phyloP scores from a whole-genome alignment of 2,888 invertebrate genomes.

The Leptinotarsa rubiginosa region DNA sequence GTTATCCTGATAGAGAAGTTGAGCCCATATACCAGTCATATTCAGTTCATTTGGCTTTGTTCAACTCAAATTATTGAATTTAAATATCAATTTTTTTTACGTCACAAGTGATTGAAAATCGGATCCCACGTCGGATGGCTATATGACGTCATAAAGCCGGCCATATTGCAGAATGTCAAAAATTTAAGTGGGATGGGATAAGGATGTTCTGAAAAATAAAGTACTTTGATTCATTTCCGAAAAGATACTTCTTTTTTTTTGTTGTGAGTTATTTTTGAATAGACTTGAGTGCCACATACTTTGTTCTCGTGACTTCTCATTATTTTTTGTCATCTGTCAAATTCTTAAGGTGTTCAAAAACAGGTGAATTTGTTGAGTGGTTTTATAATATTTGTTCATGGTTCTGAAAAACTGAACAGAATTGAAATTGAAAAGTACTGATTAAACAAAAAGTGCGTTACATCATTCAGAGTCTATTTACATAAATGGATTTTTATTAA shows the following conservation, averaged over 20 bases:
- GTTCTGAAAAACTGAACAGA: background rate
- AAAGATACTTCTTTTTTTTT: background rate
- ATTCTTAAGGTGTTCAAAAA: constrained; percentile 54
- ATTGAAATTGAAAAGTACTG: background rate
- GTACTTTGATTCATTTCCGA: constrained; percentile 50
- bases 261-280: constrained; percentile 30
- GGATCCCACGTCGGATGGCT: constrained; percentile 30
- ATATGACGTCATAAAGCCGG: constrained; percentile 57
- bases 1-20: too few species aligned
- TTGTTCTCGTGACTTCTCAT: constrained; percentile 12
- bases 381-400: constrained; percentile 12
- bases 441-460: constrained; percentile 4
- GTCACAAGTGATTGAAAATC: constrained; percentile 2
- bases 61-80: constrained; percentile 1
- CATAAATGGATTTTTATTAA: constrained; percentile 20
- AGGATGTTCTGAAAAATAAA: constrained; percentile 57
- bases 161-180: constrained; percentile 62
- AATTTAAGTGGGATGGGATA: constrained; percentile 40
- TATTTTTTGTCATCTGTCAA: constrained; percentile 56
- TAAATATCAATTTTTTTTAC: constrained; percentile 11
- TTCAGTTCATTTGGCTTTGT: constrained; percentile 1
- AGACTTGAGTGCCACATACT: constrained; percentile 24
- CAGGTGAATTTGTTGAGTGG: constrained; percentile 55
- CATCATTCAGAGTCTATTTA: background rate
- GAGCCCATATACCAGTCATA: too few species aligned